Conservation (phyloP, 1,140 invertebrate genomes). For the Chironomus tepperi region DNA sequence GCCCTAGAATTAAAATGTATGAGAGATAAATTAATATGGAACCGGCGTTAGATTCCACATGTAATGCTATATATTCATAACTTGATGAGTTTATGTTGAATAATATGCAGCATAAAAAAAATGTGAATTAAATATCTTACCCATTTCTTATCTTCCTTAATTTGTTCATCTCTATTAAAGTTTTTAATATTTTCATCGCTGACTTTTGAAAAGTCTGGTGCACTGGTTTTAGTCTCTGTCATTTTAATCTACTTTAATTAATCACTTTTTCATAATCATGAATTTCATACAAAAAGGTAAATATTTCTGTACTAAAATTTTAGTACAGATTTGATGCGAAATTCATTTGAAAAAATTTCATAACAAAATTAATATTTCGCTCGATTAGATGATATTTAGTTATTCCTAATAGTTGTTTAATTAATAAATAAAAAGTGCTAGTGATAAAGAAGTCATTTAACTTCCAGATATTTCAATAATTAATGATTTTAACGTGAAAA, state of each 20-base stretch:
- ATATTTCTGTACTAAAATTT: background rate
- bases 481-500: background rate
- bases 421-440: no score
- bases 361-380: background rate
- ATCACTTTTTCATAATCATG: background rate
- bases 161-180: background rate
- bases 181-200: background rate
- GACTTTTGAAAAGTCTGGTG: background rate
- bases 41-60: no score
- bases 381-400: no score
- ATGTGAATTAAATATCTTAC: background rate
- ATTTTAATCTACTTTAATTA: background rate
- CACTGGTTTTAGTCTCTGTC: background rate
- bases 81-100: no score
- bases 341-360: background rate
- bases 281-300: background rate
- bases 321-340: background rate
- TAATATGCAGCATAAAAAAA: no score
- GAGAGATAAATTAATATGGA: background rate
- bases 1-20: slow-evolving; percentile 32
- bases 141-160: background rate
- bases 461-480: background rate
- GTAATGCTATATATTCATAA: no score
- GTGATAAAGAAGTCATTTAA: background rate
- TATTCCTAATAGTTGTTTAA: no score